These are phyloP conservation scores for Myotis pilosus DNA, from an alignment of 2,797 vertebrate genomes.

Conservation along the genomic window DNA sequence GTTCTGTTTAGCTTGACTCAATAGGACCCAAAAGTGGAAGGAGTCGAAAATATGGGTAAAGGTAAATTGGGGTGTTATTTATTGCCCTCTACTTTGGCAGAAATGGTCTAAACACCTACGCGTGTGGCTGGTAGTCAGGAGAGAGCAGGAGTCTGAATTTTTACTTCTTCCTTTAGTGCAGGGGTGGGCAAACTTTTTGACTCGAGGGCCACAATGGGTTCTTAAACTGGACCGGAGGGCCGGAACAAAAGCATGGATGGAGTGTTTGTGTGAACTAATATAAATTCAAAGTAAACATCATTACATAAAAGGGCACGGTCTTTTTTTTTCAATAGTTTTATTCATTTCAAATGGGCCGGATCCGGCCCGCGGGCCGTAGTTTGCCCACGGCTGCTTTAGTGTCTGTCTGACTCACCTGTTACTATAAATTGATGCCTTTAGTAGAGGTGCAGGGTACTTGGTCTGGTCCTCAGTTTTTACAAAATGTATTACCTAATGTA, in stretches of 20 bases:
- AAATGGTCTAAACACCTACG: background rate
- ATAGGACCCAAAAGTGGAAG: background rate
- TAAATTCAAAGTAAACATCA: no score
- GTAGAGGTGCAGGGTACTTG: background rate
- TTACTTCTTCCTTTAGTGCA: background rate
- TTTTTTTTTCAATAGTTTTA: no score
- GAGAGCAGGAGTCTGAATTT: background rate
- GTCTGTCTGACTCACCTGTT: background rate
- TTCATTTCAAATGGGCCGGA: no score
- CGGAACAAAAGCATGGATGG: no score
- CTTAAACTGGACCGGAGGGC: no score
- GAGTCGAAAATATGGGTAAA: background rate
- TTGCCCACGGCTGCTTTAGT: background rate
- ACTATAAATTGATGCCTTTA: background rate
- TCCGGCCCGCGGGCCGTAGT: no score
- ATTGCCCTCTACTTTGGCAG: background rate
- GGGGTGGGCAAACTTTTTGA: no score
- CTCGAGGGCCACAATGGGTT: no score
- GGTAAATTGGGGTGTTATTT: background rate
- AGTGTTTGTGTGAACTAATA: no score
- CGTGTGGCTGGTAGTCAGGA: background rate
- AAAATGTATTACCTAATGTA: background rate
- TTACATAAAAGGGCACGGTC: no score
- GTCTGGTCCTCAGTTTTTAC: background rate
- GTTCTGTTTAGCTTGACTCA: background rate